These are phyloP conservation scores for Sialis fuliginosa DNA, from an alignment of 2,888 invertebrate species.

Conservation along the genomic window DNA sequence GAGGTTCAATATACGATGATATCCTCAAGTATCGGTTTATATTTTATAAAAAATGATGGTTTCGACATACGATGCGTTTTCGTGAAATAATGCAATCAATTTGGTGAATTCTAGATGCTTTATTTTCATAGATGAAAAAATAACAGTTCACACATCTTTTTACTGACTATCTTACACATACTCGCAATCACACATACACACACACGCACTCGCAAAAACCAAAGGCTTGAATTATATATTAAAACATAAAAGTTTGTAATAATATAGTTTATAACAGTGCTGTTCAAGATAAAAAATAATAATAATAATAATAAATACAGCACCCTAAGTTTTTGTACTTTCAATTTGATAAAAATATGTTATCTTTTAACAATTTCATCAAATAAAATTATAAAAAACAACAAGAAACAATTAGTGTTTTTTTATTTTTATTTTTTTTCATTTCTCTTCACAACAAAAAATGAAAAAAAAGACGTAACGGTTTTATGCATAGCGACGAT, in stretches of 20 bases:
- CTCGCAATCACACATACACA: background rate
- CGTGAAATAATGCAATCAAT: too few species aligned
- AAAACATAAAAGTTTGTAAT: background rate
- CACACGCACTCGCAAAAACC: background rate
- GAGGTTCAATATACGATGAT: too few species aligned
- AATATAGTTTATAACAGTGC: constrained; percentile 6
- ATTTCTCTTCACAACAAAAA: background rate
- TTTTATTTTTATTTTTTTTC: background rate
- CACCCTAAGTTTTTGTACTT: constrained; percentile 9
- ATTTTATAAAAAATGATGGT: too few species aligned
- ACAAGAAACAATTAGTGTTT: constrained; percentile 3
- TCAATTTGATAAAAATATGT: constrained; percentile 7
- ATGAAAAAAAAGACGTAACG: background rate
- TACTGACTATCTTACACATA: constrained; percentile 1
- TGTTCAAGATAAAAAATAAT: constrained; percentile 3
- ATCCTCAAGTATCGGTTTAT: too few species aligned
- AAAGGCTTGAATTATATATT: background rate
- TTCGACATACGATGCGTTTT: too few species aligned
- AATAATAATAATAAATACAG: constrained; percentile 6
- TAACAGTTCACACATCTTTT: background rate
- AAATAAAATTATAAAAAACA: constrained; percentile 1
- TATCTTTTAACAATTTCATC: constrained; percentile 6
- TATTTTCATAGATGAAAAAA: background rate
- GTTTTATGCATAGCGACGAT: background rate
- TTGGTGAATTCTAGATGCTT: background rate